Evolutionary conservation across 2,888 invertebrate genomes (phyloP), one percentile per base, ranked within the genome.

Genomic region (Lapara coniferarum): DNA sequence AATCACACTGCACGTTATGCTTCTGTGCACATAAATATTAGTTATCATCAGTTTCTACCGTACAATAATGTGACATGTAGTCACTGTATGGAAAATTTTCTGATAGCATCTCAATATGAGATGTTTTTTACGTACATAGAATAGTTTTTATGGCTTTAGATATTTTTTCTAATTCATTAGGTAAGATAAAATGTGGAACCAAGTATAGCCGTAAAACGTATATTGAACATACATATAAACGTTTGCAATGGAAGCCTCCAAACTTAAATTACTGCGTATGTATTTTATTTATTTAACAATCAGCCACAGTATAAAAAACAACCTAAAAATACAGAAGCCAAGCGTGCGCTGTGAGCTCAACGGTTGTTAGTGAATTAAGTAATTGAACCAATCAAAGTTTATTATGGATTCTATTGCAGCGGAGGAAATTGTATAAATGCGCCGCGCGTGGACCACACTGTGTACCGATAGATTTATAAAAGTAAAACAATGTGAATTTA

Each of bases 381-480:
- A 86, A 87, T 88, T 87, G 87, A 85, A 83, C 78, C 83, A 88
- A 86, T 85, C 81, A 83, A 82, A 84, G 80, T 81, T 80, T 82
- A 78, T 82, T 82, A 81, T 81, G 81, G 79, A 80, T 81, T 81
- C 79, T 81, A 83, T 82, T 83, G 79, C 76, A 77, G 69, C 74
- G 74, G 19, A 63, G 63, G 63, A 63, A 63, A 63, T 49, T 19
- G 63, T 49, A 30, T 46, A 56, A 67, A 71, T 63, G 71, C 49
- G 49, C 49, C 63, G 63, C 63, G 46, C 19, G 49, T 63, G 63
- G 10, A 19, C 10, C 44, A 19, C 19, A 55, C 19, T 55, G 19
- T 55, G 59, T 10, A 46, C 46, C 49, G 57, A 68, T 58, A 59
- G 58, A 13, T 51, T 68, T 69, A 72, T 75, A 69, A 69, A 73